Evolutionary conservation across 2,113 vertebrate species (phyloP), one percentile per base, ranked within the genome.

Genomic region (Mastomys coucha): DNA sequence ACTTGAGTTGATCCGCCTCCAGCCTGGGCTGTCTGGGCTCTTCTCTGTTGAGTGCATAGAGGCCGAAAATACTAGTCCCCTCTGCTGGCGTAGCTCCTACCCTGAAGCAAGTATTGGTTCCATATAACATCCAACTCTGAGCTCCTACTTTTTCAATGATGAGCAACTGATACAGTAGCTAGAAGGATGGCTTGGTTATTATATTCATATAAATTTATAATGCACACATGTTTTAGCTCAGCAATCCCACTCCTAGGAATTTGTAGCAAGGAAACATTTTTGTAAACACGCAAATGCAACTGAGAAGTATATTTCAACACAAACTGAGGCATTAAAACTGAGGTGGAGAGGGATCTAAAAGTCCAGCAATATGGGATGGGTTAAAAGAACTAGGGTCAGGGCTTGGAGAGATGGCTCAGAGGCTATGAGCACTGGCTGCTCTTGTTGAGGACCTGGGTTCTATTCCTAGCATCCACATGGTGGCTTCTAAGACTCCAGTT

Each of bases 1-100:
- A 72, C 42, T 60, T 69, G 12, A 53, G 88, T 93, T 93, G 95
- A 78, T 77, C 39, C 56, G 60, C 39, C 82, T 97, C 91, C 95
- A 94, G 16, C 20, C 12, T 53, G 73, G 77, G 72, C 45, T 56
- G 53, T 51, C 3, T 28, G 60, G 80, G 77, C 94, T 95, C 60
- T 42, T 91, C 53, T 88, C n/a, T 93, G 90, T 12, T 9, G 33
- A 82, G 45, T 24, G 28, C 42, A 42, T 11, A 72, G 67, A 73
- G n/a, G 26, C 20, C 28, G 24, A 5, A 28, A 69, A 49, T 42
- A 39, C 13, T 17, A 60, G 53, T 85, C 53, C 10, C 2, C n/a
- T 39, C 31, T 5, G 39, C 39, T 10, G 3, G 33, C 16, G 12
- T 2, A 49, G 22, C 3, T 2, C 28, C 45, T 0, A 0, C 36